Conservation (phyloP, 2,888 invertebrate genomes). For the Drosophila lacicola region DNA sequence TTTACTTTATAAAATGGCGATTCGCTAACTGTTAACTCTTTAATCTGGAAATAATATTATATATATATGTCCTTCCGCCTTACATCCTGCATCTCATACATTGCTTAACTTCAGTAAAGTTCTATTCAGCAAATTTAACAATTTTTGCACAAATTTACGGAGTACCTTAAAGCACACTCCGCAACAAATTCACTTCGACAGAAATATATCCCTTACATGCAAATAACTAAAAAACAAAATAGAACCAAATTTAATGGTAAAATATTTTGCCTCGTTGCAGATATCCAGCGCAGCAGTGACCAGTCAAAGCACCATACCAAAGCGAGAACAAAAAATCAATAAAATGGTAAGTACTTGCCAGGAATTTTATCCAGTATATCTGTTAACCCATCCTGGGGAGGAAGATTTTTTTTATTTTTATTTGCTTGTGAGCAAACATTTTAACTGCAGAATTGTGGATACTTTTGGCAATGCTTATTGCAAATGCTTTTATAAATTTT, state of each 20-base stretch:
- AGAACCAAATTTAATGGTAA: slow-evolving; percentile 50
- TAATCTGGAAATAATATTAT: too few relatives aligned
- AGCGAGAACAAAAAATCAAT: slow-evolving; percentile 62
- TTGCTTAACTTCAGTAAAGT: background rate
- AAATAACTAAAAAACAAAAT: slow-evolving; percentile 31
- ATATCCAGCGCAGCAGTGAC: slow-evolving; percentile 31
- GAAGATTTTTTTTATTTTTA: background rate
- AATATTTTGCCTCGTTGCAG: slow-evolving; percentile 64
- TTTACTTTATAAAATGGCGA: too few relatives aligned
- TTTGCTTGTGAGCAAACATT: slow-evolving; percentile 41
- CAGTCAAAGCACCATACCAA: slow-evolving; percentile 23
- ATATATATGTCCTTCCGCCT: too few relatives aligned
- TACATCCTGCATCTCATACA: background rate
- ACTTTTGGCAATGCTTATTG: slow-evolving; percentile 64
- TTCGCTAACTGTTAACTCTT: too few relatives aligned
- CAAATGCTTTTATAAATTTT: slow-evolving; percentile 76
- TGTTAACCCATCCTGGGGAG: background rate
- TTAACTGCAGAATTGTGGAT: slow-evolving; percentile 59
- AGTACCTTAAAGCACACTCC: slow-evolving; percentile 2
- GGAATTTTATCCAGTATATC: slow-evolving; percentile 28
- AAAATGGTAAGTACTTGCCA: slow-evolving; percentile 70
- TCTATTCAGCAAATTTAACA: background rate
- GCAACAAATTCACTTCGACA: slow-evolving; percentile 6
- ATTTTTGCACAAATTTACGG: background rate
- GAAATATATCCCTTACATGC: slow-evolving; percentile 42